Percentiles rank a stretch among this genome's conserved stretches.
Conservation (phyloP, 2,113 vertebrate species). For the Podarcis raffonei region DNA sequence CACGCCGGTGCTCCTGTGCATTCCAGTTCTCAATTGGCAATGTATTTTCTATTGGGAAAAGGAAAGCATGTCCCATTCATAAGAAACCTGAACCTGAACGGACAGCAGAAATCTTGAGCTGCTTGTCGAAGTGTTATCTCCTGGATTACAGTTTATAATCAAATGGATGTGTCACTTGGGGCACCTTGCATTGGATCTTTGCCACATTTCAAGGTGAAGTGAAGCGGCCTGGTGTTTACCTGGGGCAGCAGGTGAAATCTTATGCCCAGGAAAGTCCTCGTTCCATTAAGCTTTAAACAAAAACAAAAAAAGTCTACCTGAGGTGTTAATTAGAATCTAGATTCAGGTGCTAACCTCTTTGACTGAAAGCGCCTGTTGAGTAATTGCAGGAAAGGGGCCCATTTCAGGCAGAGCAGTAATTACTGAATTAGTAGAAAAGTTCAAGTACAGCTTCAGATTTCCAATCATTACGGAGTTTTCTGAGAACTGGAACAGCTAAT, state of each 20-base stretch:
- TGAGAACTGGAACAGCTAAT: conserved; percentile 84
- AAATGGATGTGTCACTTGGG: background rate
- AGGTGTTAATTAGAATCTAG: conserved; percentile 86
- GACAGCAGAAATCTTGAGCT: conserved; percentile 7
- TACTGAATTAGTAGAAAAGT: conserved; percentile 98
- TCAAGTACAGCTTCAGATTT: conserved; percentile 93
- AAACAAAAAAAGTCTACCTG: conserved; percentile 77
- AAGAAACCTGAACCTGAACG: background rate
- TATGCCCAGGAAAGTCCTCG: conserved; percentile 74
- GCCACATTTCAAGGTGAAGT: conserved; percentile 47
- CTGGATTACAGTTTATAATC: conserved; percentile 9
- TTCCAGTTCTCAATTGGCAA: background rate
- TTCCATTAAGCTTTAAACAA: conserved; percentile 79
- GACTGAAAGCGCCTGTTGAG: conserved; percentile 79
- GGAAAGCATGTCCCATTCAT: background rate
- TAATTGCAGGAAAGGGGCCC: conserved; percentile 84
- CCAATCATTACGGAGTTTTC: conserved; percentile 87
- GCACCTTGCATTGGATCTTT: background rate
- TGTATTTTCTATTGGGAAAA: background rate
- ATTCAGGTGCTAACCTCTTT: conserved; percentile 86
- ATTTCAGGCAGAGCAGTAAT: conserved; percentile 90
- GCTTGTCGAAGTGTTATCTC: rapidly evolving
- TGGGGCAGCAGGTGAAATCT: conserved; percentile 69
- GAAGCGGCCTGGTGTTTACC: conserved; percentile 47
- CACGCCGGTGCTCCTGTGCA: background rate